A percentile compares a stretch with the other conserved stretches of the same genome.
Evolutionary conservation across 2,113 vertebrate genomes (phyloP).

Genomic region (Actenoides hombroni): DNA sequence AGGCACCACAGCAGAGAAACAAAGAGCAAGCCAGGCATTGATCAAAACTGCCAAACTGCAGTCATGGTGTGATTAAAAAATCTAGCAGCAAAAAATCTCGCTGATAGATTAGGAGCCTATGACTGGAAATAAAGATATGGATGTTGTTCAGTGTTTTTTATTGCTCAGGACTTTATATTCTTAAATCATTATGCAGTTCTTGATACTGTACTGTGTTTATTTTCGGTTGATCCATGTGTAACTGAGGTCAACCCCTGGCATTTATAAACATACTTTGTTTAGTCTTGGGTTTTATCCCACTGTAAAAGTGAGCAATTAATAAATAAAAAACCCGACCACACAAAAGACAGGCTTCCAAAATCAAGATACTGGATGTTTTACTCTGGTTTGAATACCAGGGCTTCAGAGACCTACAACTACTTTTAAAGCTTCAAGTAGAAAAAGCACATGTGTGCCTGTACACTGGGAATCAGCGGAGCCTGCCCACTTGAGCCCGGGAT

Average conservation of each 20-base stretch:
- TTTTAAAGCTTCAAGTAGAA: background rate
- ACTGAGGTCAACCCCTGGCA: background rate
- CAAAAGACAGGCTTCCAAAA: background rate
- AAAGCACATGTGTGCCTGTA: background rate
- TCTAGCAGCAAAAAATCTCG: background rate
- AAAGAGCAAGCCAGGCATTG: background rate
- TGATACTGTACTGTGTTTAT: background rate
- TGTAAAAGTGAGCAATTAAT: background rate
- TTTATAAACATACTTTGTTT: background rate
- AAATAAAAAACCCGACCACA: background rate
- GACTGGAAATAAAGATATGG: background rate
- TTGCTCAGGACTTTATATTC: background rate
- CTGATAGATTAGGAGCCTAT: background rate
- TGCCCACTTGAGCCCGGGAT: background rate
- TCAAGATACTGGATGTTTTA: background rate
- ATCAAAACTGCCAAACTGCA: background rate
- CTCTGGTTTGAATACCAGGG: background rate
- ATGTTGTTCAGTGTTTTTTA: background rate
- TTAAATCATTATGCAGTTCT: background rate
- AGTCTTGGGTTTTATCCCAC: background rate
- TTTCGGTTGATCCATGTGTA: background rate
- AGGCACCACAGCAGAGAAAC: background rate
- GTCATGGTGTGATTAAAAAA: accelerated
- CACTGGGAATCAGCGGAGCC: background rate
- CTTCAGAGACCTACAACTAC: background rate